Base-by-base conservation (phyloP, 2,113 vertebrate species). In the Lasiurus cinereus region DNA sequence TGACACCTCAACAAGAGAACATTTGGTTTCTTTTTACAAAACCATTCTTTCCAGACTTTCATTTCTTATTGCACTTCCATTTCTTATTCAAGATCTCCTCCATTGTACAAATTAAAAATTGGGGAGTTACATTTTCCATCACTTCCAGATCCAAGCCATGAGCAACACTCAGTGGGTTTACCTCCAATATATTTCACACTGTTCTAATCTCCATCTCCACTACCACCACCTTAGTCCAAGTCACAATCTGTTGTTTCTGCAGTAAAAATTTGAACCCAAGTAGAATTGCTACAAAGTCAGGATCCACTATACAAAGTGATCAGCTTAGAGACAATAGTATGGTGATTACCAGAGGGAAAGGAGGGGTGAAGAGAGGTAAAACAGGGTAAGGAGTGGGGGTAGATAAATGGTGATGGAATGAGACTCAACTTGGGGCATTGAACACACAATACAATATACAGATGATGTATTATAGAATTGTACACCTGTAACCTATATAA, bases 11-110 rank as follows among this genome's bases (percentile, higher is more conserved):
- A 39, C 21, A 64, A 82, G 18, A 59, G 24, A 88, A 50, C 7
- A 80, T 76, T 90, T 77, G n/a, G n/a, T 22, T 77, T 79, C 73
- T 91, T 74, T 86, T 54, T 18, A 8, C 56, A 94, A 85, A 93
- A 39, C 27, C 1, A 1, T 88, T 93, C 13, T 94, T 79, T 56
- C 15, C 4, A 43, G 13, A 72, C 1, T 72, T 36, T 19, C 7
- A 36, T 83, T 78, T 85, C 77, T 72, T 18, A 59, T 13, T 54
- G 4, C 29, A 52, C 22, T 87, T 31, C 3, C 43, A 70, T 7
- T 76, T 76, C 46, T 48, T 76, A 76, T 18, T 76, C 43, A 76
- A 46, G 18, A 39, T 16, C 33, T 3, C 14, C 48, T 82, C 54
- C 27, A 2, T 5, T 74, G 18, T 36, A 83, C 33, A 64, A 64